Conservation (phyloP, 2,797 vertebrate species). For the Lindbergichthys nudifrons region DNA sequence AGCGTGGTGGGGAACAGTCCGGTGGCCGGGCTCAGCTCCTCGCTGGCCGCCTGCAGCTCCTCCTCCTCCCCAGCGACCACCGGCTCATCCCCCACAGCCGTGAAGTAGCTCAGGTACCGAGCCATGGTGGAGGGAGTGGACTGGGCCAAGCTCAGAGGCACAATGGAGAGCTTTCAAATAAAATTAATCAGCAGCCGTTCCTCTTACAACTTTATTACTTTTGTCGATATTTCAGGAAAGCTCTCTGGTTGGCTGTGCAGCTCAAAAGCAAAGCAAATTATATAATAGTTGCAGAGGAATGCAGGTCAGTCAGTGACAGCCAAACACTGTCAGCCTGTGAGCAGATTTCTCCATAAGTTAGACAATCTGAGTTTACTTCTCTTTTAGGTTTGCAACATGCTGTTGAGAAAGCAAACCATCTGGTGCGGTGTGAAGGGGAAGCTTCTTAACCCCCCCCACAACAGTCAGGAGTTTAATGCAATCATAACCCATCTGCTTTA, state of each 20-base stretch:
- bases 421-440: neutral
- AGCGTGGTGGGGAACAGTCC: constrained; percentile 16
- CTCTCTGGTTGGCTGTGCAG: constrained; percentile 5
- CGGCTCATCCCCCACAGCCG: constrained; percentile 89
- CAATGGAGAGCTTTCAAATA: neutral
- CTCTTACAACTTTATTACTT: neutral
- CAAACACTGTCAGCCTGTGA: constrained; percentile 3
- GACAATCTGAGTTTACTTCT: constrained; percentile 62
- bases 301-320: too few species aligned
- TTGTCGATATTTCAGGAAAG: neutral
- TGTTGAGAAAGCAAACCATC: constrained; percentile 34
- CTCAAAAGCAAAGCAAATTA: neutral
- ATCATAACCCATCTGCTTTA: too few species aligned
- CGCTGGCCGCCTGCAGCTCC: constrained; percentile 69
- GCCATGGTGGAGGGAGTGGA: constrained; percentile 81
- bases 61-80: constrained; percentile 77
- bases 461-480: too few species aligned
- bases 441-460: neutral
- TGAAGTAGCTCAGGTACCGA: constrained; percentile 91
- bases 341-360: constrained; percentile 42
- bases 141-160: neutral
- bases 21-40: constrained; percentile 61
- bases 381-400: constrained; percentile 27
- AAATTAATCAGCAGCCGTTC: neutral
- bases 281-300: neutral